Base-by-base conservation (phyloP, 2,888 invertebrate species). In the Spilarctia lutea region DNA sequence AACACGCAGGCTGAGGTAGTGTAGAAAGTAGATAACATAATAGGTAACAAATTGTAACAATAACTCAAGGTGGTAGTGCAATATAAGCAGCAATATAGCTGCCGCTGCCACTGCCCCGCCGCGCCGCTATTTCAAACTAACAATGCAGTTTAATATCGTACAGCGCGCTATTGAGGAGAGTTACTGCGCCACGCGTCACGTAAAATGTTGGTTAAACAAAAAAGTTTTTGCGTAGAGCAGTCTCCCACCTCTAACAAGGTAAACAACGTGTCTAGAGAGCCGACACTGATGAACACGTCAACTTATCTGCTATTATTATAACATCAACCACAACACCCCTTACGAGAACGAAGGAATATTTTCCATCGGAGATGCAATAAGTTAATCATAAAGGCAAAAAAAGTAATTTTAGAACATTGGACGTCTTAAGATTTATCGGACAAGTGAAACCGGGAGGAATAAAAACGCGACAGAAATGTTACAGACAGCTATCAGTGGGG, bases 11-110 rank as follows among this genome's bases (percentile, higher is more conserved):
- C 18, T 6, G 27, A 27, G 60, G 27, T 6, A 60, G 60, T 60
- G 16, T 2, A 63, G 63, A 30, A 30, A 63, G 30, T 30, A 30
- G 30, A 30, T 63, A 30, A 30, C 30, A 63, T 30, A 63, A 63
- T 63, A 30, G 18, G 63, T 63, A 30, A 63, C 63, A 63, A 63
- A 27, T 30, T 63, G 63, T 63, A 63, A 63, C 63, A 63, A 63
- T 63, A 63, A 63, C 30, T 63, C 30, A 30, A 30, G 18, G 18
- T 30, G 60, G 60, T 63, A 30, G 60, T 63, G 30, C 27, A 30
- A 63, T 63, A 60, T 30, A 30, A 30, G 30, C 30, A 63, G 63
- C 30, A n/a, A n/a, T n/a, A n/a, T n/a, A n/a, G n/a, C n/a, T n/a
- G n/a, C n/a, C n/a, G 63, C 63, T 3, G 18, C 63, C 48, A 7